Evolutionary conservation across 1,140 invertebrate species (phyloP).

Genomic region (Drosophila ananassae): DNA sequence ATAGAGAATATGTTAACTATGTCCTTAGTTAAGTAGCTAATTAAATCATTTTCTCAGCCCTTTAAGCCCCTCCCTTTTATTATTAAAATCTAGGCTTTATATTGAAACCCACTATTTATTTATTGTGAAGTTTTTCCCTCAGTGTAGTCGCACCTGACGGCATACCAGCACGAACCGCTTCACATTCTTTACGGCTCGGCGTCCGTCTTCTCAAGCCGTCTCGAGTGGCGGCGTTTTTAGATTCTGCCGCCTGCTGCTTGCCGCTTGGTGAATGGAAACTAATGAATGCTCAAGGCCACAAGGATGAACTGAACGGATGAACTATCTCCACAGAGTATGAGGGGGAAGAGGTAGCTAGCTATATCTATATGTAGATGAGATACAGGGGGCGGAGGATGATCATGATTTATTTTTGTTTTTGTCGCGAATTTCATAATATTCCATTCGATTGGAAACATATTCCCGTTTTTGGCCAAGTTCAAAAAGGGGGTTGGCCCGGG

Average conservation of each 20-base stretch:
- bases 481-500: background rate
- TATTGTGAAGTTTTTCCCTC: background rate
- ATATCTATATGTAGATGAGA: conserved; percentile 16
- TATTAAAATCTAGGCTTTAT: background rate
- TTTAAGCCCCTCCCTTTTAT: background rate
- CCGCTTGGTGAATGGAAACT: conserved; percentile 43
- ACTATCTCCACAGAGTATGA: conserved; percentile 11
- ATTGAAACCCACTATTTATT: background rate
- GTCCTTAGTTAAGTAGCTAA: no score
- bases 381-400: background rate
- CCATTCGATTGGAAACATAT: conserved; percentile 25
- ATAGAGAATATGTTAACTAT: no score
- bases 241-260: conserved; percentile 18
- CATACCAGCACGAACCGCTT: conserved; percentile 37
- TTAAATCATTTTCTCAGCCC: no score
- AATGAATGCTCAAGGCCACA: conserved; percentile 72
- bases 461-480: conserved; percentile 29
- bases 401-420: conserved; percentile 74
- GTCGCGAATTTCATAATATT: conserved; percentile 70
- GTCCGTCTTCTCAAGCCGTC: conserved; percentile 52
- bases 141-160: conserved; percentile 41
- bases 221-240: conserved; percentile 48
- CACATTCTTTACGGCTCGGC: conserved; percentile 20
- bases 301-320: conserved; percentile 49
- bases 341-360: background rate